phyloP scores from a whole-genome alignment of 2,797 vertebrate genomes.

The Falco rusticolus region DNA sequence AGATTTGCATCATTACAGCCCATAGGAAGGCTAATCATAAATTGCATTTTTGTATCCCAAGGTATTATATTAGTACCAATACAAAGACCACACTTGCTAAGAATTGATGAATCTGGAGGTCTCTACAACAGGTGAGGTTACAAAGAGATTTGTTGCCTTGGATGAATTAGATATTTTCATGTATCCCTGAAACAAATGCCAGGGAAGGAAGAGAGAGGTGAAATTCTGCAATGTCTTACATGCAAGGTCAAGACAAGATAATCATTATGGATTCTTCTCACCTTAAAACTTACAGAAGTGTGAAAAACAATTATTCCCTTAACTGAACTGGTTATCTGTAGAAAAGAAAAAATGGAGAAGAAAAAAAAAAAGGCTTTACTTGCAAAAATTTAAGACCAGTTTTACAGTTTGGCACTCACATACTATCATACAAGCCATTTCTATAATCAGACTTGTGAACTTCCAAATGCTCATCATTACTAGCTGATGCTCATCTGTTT shows the following conservation, averaged over 20 bases:
- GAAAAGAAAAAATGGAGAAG: background rate
- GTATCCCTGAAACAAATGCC: background rate
- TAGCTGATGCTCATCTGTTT: background rate
- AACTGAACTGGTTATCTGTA: background rate
- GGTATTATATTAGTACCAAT: background rate
- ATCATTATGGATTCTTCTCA: background rate
- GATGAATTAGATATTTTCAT: background rate
- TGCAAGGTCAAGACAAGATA: background rate
- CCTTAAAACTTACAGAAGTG: background rate
- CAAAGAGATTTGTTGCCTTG: background rate
- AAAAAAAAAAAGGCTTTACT: background rate
- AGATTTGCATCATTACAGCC: background rate
- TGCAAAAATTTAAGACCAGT: background rate
- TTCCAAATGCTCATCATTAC: background rate
- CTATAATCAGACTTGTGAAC: background rate
- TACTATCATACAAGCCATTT: background rate
- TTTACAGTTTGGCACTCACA: background rate
- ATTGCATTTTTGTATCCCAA: background rate
- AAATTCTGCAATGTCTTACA: background rate
- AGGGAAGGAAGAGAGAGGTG: background rate
- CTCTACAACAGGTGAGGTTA: background rate
- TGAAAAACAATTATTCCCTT: background rate
- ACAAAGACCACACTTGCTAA: background rate
- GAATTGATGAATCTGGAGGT: background rate
- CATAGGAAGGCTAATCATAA: background rate